These are phyloP conservation scores for Psammodynastes pulverulentus DNA, from an alignment of 2,113 vertebrate genomes.

Conservation along the genomic window DNA sequence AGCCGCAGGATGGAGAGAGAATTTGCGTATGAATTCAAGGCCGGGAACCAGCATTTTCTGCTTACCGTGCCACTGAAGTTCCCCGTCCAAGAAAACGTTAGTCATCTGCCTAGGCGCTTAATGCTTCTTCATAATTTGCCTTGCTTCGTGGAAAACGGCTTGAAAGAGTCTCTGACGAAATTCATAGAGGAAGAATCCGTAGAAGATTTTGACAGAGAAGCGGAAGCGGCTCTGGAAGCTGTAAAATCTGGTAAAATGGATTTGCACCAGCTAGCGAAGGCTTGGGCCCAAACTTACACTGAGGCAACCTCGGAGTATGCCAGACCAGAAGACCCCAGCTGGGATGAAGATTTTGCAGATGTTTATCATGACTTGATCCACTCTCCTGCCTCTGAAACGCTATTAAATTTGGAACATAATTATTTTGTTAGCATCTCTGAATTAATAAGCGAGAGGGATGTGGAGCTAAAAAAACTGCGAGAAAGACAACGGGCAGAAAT, in stretches of 20 bases:
- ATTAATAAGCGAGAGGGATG: conserved; percentile 93
- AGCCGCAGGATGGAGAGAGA: conserved; percentile 75
- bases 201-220: conserved; percentile 81
- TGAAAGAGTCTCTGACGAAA: conserved; percentile 78
- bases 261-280: conserved; percentile 77
- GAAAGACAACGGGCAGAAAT: conserved; percentile 93
- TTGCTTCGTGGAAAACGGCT: conserved; percentile 87
- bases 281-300: conserved; percentile 86
- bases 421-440: conserved; percentile 98
- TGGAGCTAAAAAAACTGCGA: conserved; percentile 93
- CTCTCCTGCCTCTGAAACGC: conserved; percentile 93
- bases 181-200: conserved; percentile 85
- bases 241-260: conserved; percentile 79
- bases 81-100: conserved; percentile 83
- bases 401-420: conserved; percentile 95
- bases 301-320: conserved; percentile 90
- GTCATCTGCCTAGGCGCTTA: conserved; percentile 85
- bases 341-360: conserved; percentile 97
- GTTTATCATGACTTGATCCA: conserved; percentile 98
- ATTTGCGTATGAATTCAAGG: conserved; percentile 84
- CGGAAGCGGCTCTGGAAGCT: conserved; percentile 83
- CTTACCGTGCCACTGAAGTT: conserved; percentile 87
- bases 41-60: conserved; percentile 77
- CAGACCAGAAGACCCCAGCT: conserved; percentile 88
- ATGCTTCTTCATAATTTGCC: conserved; percentile 90